Percentiles rank a stretch among this genome's conserved stretches.
phyloP scores from a whole-genome alignment of 2,797 vertebrate genomes.

The Echiichthys vipera region DNA sequence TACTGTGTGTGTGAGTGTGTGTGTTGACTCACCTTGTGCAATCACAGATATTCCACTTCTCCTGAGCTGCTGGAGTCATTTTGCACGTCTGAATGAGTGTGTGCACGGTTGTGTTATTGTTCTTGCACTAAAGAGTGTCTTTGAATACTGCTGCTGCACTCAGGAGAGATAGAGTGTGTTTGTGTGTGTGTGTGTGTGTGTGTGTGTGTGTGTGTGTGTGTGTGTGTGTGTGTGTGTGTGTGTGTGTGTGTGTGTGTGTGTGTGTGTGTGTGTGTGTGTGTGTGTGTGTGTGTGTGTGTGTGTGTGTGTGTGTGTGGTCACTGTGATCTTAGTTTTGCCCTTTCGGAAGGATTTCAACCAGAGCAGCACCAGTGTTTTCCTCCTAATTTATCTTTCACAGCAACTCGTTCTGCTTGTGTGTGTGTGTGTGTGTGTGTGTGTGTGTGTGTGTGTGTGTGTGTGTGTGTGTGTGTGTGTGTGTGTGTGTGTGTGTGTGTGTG shows the following conservation, averaged over 20 bases:
- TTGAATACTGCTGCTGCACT: background rate
- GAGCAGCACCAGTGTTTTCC: constrained; percentile 36
- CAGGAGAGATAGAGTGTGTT: background rate
- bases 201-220: constrained; percentile 14
- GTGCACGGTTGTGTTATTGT: background rate
- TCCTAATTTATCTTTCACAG: constrained; percentile 57
- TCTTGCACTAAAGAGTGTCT: background rate
- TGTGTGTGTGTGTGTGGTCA: constrained; percentile 30
- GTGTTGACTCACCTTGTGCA: background rate
- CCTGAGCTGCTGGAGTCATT: background rate
- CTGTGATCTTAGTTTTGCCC: constrained; percentile 53
- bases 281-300: constrained; percentile 34
- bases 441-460: background rate
- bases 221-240: constrained; percentile 6
- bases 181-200: constrained; percentile 6
- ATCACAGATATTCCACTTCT: constrained; percentile 3
- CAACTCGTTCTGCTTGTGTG: constrained; percentile 36
- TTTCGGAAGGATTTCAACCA: constrained; percentile 40
- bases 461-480: background rate
- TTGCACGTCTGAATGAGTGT: constrained; percentile 8
- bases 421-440: constrained; percentile 8
- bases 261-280: constrained; percentile 17
- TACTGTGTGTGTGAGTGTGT: constrained; percentile 9
- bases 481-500: background rate
- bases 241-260: constrained; percentile 2